Base-by-base conservation (phyloP, 2,797 vertebrate species). In the Netta rufina region DNA sequence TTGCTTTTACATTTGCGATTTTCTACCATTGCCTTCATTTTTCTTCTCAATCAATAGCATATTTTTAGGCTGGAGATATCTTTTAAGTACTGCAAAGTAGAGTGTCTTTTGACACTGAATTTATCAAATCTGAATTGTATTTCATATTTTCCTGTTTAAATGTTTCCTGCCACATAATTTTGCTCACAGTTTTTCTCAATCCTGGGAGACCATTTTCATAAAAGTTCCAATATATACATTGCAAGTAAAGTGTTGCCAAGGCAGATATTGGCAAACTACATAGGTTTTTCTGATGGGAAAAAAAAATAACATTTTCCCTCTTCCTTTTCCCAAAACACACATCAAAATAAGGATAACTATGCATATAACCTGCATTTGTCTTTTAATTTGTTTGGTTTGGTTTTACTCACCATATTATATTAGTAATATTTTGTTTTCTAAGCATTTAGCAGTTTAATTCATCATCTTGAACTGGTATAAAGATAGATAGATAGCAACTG, bases 121-220 rank as follows among this genome's bases (percentile, higher is more conserved):
- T 93, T 79, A 94, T 94, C 51, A 94, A 91, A 86, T 73, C 24
- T 64, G 62, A 93, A 86, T 91, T 76, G 41, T 84, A 60, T 81
- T 86, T 64, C 43, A 64, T 75, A 66, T 85, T 92, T 87, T 86
- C 19, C 39, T 76, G 28, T 88, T 86, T 91, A 72, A 93, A 60
- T 38, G 1, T 79, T 92, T 94, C 71, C 80, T 93, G 74, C 16
- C 74, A 66, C 41, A 76, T 86, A 79, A 76, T 94, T 91, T 85
- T 91, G 21, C 43, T 90, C 64, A 85, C 39, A 70, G 62, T 86
- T 94, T 96, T 94, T 88, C 39, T 38, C 60, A 90, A 57, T 24
- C 76, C 86, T 93, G 62, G 41, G 58, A 91, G 96, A 90, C 8
- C 7, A 72, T 18, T 69, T 88, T 93, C 76, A 36, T 82, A 47